Evolutionary conservation across 2,888 invertebrate genomes (phyloP).

Genomic region (Eupithecia dodoneata): DNA sequence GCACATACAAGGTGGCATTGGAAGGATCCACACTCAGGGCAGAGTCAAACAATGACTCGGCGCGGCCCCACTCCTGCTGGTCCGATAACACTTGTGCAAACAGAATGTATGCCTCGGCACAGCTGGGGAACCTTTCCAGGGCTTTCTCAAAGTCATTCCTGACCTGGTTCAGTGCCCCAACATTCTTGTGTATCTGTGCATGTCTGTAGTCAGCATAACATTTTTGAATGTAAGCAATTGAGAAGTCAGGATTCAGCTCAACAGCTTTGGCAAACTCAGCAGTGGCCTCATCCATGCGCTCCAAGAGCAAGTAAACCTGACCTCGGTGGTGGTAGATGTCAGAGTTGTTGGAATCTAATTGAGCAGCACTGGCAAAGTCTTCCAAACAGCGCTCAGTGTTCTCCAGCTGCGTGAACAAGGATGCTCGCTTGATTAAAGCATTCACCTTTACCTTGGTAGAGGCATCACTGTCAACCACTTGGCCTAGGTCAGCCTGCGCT

Average conservation of each 20-base stretch:
- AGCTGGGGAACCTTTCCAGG: slow-evolving; percentile 91
- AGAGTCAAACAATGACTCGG: slow-evolving; percentile 91
- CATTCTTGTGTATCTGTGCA: slow-evolving; percentile 85
- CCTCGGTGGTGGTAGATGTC: slow-evolving; percentile 97
- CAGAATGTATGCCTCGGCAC: slow-evolving; percentile 93
- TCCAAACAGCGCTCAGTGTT: slow-evolving; percentile 88
- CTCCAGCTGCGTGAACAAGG: slow-evolving; percentile 91
- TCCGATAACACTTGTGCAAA: slow-evolving; percentile 96
- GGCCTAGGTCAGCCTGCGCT: slow-evolving; percentile 88
- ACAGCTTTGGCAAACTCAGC: slow-evolving; percentile 93
- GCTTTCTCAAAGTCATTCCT: slow-evolving; percentile 90
- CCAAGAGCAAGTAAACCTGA: slow-evolving; percentile 92
- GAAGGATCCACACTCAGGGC: slow-evolving; percentile 92
- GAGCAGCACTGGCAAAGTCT: slow-evolving; percentile 91
- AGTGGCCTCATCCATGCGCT: slow-evolving; percentile 91
- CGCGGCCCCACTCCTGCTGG: slow-evolving; percentile 91
- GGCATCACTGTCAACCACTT: slow-evolving; percentile 87
- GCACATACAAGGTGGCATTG: slow-evolving; percentile 94
- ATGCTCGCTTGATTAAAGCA: slow-evolving; percentile 94
- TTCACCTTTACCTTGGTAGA: slow-evolving; percentile 89
- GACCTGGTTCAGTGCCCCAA: slow-evolving; percentile 85
- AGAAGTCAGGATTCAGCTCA: slow-evolving; percentile 91
- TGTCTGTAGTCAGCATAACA: slow-evolving; percentile 94
- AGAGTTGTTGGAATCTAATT: slow-evolving; percentile 90
- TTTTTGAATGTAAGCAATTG: slow-evolving; percentile 94